A percentile compares a stretch with the other conserved stretches of the same genome.
phyloP scores from a whole-genome alignment of 92 coral and sea anemone genomes.

The Anthopleura xanthogrammica region DNA sequence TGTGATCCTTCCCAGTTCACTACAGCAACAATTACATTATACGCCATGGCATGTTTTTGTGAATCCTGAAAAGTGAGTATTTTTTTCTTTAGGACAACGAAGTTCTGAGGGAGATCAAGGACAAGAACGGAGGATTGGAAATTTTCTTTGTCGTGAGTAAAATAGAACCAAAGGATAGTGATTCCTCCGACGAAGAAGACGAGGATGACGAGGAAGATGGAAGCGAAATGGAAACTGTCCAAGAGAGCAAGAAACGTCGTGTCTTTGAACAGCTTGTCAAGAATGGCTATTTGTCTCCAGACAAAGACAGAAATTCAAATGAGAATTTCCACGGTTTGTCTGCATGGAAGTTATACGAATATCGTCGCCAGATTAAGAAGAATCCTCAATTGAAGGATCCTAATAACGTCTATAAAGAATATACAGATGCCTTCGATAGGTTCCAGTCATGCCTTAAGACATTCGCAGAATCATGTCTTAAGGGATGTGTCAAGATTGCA shows the following conservation, averaged over 20 bases:
- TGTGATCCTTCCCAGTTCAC: too few relatives aligned
- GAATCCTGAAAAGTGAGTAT: not conserved
- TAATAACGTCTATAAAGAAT: constrained; percentile 24
- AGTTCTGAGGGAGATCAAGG: constrained; percentile 53
- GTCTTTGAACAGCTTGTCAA: constrained; percentile 60
- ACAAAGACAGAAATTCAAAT: constrained; percentile 35
- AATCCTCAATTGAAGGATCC: constrained; percentile 37
- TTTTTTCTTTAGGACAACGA: constrained; percentile 42
- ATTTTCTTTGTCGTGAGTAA: constrained; percentile 68
- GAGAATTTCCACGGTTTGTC: constrained; percentile 65
- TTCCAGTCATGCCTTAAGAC: constrained; percentile 49
- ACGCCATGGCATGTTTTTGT: too few relatives aligned
- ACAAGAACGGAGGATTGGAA: constrained; percentile 26
- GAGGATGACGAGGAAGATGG: constrained; percentile 57
- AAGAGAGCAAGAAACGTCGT: constrained; percentile 52
- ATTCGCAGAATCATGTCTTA: constrained; percentile 52
- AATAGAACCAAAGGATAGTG: constrained; percentile 59
- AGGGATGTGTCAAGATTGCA: constrained; percentile 41
- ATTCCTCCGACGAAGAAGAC: constrained; percentile 67
- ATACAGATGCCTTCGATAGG: constrained; percentile 56
- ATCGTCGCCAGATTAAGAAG: constrained; percentile 31
- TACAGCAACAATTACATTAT: too few relatives aligned
- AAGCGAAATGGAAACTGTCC: constrained; percentile 24
- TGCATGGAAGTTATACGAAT: constrained; percentile 52
- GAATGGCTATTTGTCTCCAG: constrained; percentile 41